These are phyloP conservation scores for Diloba caeruleocephala DNA, from an alignment of 2,888 invertebrate species.

Conservation along the genomic window DNA sequence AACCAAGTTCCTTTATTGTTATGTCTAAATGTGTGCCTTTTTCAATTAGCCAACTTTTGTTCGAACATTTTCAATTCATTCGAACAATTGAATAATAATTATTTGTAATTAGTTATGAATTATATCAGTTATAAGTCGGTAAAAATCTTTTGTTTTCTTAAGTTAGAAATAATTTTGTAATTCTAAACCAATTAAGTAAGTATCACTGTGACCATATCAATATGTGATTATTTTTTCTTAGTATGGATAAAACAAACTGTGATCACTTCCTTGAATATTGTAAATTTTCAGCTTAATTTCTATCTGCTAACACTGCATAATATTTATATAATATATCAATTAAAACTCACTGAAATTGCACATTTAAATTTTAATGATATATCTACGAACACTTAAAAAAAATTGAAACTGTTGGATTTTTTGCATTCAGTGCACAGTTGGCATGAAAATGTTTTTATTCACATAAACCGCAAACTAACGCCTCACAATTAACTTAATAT, in stretches of 20 bases:
- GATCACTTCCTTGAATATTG: conserved; percentile 21
- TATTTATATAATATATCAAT: conserved; percentile 21
- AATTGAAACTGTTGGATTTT: conserved; percentile 20
- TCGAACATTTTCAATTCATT: conserved; percentile 16
- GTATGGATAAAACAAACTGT: conserved; percentile 21
- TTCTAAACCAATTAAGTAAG: conserved; percentile 27
- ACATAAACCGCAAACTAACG: neutral
- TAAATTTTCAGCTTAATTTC: conserved; percentile 12
- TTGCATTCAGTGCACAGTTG: neutral
- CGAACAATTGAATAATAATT: conserved; percentile 3
- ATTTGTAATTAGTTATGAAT: conserved; percentile 13
- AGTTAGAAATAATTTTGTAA: conserved; percentile 12
- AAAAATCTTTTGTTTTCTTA: conserved; percentile 15
- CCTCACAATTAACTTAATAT: conserved; percentile 12
- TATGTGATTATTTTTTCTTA: conserved; percentile 34
- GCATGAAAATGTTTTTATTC: too few species aligned
- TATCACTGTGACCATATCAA: conserved; percentile 52
- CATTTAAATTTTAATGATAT: conserved; percentile 24
- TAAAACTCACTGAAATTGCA: conserved; percentile 29
- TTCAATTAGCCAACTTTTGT: conserved; percentile 43
- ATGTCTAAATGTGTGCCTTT: conserved; percentile 69
- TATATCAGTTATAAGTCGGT: conserved; percentile 7
- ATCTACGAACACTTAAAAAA: conserved; percentile 33
- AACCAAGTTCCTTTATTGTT: conserved; percentile 66
- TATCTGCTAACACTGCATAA: conserved; percentile 32